phyloP scores from a whole-genome alignment of 2,113 vertebrate genomes.

The western clawed frog (Xenopus tropicalis) region DNA sequence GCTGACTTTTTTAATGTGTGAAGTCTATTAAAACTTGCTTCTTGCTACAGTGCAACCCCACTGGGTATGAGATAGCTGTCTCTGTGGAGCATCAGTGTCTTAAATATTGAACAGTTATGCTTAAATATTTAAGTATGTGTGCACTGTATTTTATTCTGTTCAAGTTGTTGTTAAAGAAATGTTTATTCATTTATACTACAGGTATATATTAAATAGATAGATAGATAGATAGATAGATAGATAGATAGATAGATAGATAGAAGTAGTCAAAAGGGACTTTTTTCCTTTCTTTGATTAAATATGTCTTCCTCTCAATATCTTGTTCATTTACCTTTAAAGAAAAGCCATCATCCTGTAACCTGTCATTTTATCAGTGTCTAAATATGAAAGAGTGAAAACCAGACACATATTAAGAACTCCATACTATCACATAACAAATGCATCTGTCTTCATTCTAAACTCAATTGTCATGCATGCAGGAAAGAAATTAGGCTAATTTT shows the following conservation, averaged over 20 bases:
- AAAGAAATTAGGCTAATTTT: conserved; percentile 1
- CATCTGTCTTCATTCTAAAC: conserved; percentile 56
- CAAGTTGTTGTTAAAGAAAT: not conserved
- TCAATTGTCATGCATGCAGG: conserved; percentile 49
- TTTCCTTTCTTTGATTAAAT: conserved; percentile 47
- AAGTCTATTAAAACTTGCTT: conserved; percentile 67
- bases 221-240: conserved; percentile 10
- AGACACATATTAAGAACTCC: conserved; percentile 57
- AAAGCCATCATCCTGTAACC: conserved; percentile 50
- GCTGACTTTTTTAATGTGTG: conserved; percentile 61
- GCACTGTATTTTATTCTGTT: conserved; percentile 32
- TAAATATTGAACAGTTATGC: conserved; percentile 66
- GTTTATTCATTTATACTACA: not conserved
- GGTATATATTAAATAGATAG: not conserved
- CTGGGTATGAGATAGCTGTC: conserved; percentile 64
- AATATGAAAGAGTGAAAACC: conserved; percentile 49
- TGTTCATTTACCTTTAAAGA: conserved; percentile 50
- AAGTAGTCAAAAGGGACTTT: conserved; percentile 46
- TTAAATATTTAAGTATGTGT: conserved; percentile 63
- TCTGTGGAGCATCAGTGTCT: conserved; percentile 54
- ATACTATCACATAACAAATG: conserved; percentile 53
- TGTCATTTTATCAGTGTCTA: conserved; percentile 49
- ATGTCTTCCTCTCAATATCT: conserved; percentile 43
- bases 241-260: conserved; percentile 50
- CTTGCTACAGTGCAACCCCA: conserved; percentile 53